A percentile compares a stretch with the other conserved stretches of the same genome.
Conservation (phyloP, 2,888 invertebrate genomes). For the Boloria euphrosyne region DNA sequence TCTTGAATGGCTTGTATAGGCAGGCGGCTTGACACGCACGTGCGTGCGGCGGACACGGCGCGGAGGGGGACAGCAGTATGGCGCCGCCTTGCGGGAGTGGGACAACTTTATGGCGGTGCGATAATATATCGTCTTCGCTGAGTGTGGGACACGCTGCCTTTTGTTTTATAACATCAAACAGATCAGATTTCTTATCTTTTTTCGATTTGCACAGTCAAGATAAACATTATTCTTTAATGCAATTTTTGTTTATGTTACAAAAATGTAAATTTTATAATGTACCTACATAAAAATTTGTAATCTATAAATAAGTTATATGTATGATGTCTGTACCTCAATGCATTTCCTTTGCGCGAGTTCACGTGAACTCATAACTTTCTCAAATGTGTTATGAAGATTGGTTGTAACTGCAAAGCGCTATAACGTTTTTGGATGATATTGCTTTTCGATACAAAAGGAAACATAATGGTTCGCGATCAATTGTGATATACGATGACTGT, state of each 20-base stretch:
- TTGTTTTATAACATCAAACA: slow-evolving; percentile 72
- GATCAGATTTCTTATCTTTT: slow-evolving; percentile 40
- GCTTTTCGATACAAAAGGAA: slow-evolving; percentile 47
- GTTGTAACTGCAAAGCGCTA: slow-evolving; percentile 46
- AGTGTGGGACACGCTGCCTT: slow-evolving; percentile 75
- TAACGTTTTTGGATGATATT: slow-evolving; percentile 42
- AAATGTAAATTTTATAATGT: slow-evolving; percentile 24
- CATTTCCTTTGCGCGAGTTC: slow-evolving; percentile 60
- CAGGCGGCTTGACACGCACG: slow-evolving; percentile 70
- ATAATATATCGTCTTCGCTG: slow-evolving; percentile 75
- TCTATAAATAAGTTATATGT: slow-evolving; percentile 56
- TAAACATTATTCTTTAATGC: neutral
- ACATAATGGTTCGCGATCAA: slow-evolving; percentile 52
- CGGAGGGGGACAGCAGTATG: slow-evolving; percentile 53
- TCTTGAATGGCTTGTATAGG: slow-evolving; percentile 58
- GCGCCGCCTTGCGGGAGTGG: slow-evolving; percentile 78
- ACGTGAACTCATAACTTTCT: slow-evolving; percentile 54
- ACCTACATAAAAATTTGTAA: slow-evolving; percentile 42
- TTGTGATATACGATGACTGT: slow-evolving; percentile 50
- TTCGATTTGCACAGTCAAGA: slow-evolving; percentile 4
- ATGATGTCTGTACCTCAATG: slow-evolving; percentile 57
- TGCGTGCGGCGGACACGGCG: slow-evolving; percentile 59
- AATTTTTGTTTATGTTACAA: neutral
- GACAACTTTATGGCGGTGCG: slow-evolving; percentile 74
- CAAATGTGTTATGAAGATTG: slow-evolving; percentile 49